Evolutionary conservation across 2,113 vertebrate species (phyloP), one percentile per base, ranked within the genome.

Genomic region (Alouatta palliata): DNA sequence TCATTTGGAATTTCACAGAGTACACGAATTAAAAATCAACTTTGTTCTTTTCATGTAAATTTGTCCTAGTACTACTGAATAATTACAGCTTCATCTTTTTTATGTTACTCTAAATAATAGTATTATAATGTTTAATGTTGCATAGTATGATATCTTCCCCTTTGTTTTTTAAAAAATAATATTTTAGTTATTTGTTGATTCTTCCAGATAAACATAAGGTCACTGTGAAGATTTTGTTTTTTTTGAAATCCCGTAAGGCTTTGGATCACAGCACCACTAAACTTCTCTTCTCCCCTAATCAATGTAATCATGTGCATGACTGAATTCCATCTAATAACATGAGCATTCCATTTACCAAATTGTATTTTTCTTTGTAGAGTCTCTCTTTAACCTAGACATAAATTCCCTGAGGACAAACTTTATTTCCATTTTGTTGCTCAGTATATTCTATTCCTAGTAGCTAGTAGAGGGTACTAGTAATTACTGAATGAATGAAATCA

Each of bases 11-110:
- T 91, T 81, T 89, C 32, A 71, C 2, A n/a, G n/a, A 17, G 79
- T n/a, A 88, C 6, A 35, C 71, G 76, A 70, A 81, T 80, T 79
- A 43, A 11, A 95, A 76, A 84, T 64, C 71, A 88, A 61, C 8
- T 87, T 91, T 92, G 83, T 20, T 54, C 14, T 85, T 82, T 82
- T 47, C 88, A 79, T 82, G 83, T 97, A 66, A 40, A 76, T 66
- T 71, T 90, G 23, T 82, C 58, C 40, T 61, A 81, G 27, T 61
- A 76, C 27, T 83, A 54, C 23, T 76, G 56, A 92, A 87, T 82
- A 95, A 61, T 80, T 84, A 76, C 8, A 85, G 32, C 27, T 76
- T 94, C 79, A 61, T 52, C n/a, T 52, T 61, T 73, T 45, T 85
- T 19, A 20, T 64, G 79, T 87, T 95, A 91, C 71, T 96, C 73